These are phyloP conservation scores for Sarcophaga peregrina DNA, from an alignment of 1,140 invertebrate species.

Conservation along the genomic window DNA sequence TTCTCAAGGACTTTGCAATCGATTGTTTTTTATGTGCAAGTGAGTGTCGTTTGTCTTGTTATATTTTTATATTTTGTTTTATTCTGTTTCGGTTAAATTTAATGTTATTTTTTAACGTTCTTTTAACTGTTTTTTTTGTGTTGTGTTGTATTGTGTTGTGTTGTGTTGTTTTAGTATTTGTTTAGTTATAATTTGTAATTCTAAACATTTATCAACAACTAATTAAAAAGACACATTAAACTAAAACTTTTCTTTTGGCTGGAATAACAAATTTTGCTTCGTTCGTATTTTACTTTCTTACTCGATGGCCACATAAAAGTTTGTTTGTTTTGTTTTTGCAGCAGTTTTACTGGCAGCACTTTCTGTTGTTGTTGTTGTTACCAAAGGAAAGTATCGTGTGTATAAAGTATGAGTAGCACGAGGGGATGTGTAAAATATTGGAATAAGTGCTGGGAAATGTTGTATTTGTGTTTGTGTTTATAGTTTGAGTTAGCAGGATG, in stretches of 20 bases:
- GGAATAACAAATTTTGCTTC: constrained; percentile 27
- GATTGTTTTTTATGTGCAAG: too few species aligned
- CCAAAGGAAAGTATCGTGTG: not conserved
- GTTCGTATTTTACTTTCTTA: not conserved
- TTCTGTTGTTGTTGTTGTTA: not conserved
- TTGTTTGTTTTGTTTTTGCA: not conserved
- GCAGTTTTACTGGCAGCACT: not conserved
- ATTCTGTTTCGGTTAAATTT: too few species aligned
- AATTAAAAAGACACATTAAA: constrained; percentile 42
- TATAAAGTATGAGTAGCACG: not conserved
- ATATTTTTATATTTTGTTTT: too few species aligned
- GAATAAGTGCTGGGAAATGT: not conserved
- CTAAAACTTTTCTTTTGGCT: constrained; percentile 23
- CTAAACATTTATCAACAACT: constrained; percentile 41
- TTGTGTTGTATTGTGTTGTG: too few species aligned
- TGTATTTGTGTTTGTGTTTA: constrained; percentile 13
- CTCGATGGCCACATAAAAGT: not conserved
- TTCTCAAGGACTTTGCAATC: too few species aligned
- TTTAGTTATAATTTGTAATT: constrained; percentile 23
- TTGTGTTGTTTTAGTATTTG: too few species aligned
- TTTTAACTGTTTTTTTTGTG: too few species aligned
- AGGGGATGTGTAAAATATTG: not conserved
- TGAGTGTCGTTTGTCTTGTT: too few species aligned
- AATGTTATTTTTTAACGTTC: too few species aligned
- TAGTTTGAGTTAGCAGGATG: not conserved